Evolutionary conservation across 2,113 vertebrate species (phyloP), one percentile per base, ranked within the genome.

Genomic region (Podarcis cretensis): DNA sequence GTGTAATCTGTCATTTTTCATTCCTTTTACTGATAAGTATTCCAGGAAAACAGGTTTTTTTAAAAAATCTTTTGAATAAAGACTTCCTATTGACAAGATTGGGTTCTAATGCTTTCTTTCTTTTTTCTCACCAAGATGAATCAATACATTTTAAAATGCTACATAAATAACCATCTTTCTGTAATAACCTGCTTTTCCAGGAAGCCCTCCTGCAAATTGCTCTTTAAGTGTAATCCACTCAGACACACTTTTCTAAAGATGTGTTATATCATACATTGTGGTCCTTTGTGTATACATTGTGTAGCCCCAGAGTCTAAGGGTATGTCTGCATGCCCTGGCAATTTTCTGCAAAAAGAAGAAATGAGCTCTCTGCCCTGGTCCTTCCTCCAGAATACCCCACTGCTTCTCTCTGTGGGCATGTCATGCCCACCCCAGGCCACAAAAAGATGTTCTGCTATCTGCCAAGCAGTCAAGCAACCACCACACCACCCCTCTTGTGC

Each of bases 31-130:
- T 82, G 27, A 83, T 66, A 66, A 30, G 18, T 35, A 43, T 83
- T 83, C 69, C 57, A 82, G 71, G 80, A 83, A 88, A 82, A 82
- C 35, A 32, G 25, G 43, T 18, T 68, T 88, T 81, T 83, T 66
- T 2, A 54, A 54, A 54, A 54, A 54, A 54, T 54, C 48, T 54
- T 54, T 54, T 54, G 9, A 10, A 54, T 54, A 54, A 83, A 59
- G 71, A 83, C 71, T 66, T 88, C 71, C 87, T 76, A 88, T 75
- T 85, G 78, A 82, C 78, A 76, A 20, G 57, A 30, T 86, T 89
- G 27, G 23, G 43, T 89, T 87, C 80, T 89, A 83, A 82, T 43
- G 76, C 30, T 30, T 27, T 27, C 9, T 32, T 76, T 87, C 25
- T 13, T 63, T 85, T 80, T 90, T 6, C 27, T 78, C 88, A 59